These are phyloP conservation scores for Mya arenaria DNA, from an alignment of 1,140 invertebrate species.

Conservation along the genomic window DNA sequence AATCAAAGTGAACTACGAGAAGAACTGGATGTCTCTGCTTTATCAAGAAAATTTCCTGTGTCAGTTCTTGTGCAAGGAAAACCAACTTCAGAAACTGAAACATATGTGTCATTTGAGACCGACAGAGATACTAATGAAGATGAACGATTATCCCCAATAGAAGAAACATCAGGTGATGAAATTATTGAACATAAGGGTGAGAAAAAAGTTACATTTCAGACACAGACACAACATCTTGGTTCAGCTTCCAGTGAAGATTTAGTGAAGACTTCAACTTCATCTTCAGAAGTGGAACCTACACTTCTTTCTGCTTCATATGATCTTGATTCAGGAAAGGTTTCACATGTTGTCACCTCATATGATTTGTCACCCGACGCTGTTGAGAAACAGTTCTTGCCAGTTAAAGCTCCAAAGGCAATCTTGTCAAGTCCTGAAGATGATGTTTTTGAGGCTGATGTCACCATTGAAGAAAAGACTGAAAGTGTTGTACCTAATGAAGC, in stretches of 20 bases:
- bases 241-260: constrained; percentile 77
- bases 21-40: constrained; percentile 34
- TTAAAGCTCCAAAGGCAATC: constrained; percentile 75
- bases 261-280: constrained; percentile 78
- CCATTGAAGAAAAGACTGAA: constrained; percentile 32
- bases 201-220: constrained; percentile 76
- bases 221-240: constrained; percentile 62
- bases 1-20: constrained; percentile 62
- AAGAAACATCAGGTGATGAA: constrained; percentile 70
- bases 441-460: constrained; percentile 83
- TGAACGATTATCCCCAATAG: constrained; percentile 76
- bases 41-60: constrained; percentile 68
- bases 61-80: constrained; percentile 71
- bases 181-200: constrained; percentile 61
- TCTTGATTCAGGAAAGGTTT: constrained; percentile 78
- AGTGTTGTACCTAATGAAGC: constrained; percentile 32
- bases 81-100: constrained; percentile 73
- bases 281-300: constrained; percentile 79
- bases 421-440: constrained; percentile 81
- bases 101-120: constrained; percentile 76
- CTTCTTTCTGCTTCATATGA: constrained; percentile 80
- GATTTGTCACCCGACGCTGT: constrained; percentile 80
- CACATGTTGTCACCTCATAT: constrained; percentile 77
- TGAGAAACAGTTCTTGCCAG: constrained; percentile 75
- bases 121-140: constrained; percentile 76